Evolutionary conservation across 2,113 vertebrate genomes (phyloP).

Genomic region (Nerophis ophidion): DNA sequence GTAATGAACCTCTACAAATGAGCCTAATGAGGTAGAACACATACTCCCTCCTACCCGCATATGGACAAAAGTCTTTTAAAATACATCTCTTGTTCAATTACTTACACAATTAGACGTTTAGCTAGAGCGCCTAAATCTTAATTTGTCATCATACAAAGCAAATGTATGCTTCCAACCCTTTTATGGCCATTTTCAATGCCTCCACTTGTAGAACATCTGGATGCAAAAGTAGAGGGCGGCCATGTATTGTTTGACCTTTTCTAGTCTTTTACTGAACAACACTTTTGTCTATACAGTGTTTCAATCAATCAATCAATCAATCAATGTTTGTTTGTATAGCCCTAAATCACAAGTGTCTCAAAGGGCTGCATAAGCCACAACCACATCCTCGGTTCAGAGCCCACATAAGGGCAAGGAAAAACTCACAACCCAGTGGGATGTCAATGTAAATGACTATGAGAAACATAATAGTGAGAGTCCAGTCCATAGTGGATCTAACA

Average conservation of each 20-base stretch:
- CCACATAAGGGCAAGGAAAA: too few relatives aligned
- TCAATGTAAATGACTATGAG: too few relatives aligned
- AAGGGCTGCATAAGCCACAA: too few relatives aligned
- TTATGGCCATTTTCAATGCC: too few relatives aligned
- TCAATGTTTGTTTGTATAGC: neutral
- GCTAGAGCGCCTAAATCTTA: neutral
- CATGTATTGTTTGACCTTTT: neutral
- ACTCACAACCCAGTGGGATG: too few relatives aligned
- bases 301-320: neutral
- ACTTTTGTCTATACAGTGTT: too few relatives aligned
- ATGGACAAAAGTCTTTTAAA: constrained; percentile 1
- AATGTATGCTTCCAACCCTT: neutral
- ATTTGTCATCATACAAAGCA: neutral
- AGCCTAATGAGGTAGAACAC: neutral
- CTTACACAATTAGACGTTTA: neutral
- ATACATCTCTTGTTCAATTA: neutral
- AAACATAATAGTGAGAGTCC: too few relatives aligned
- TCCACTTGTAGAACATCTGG: too few relatives aligned
- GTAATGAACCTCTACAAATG: constrained; percentile 4
- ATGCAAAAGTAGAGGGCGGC: too few relatives aligned
- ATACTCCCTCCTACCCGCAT: neutral
- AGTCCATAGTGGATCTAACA: too few relatives aligned
- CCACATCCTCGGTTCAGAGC: too few relatives aligned
- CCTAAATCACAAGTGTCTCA: neutral
- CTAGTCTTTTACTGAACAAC: neutral